Base-by-base conservation (phyloP, 2,797 vertebrate species). In the Eremophila alpestris region DNA sequence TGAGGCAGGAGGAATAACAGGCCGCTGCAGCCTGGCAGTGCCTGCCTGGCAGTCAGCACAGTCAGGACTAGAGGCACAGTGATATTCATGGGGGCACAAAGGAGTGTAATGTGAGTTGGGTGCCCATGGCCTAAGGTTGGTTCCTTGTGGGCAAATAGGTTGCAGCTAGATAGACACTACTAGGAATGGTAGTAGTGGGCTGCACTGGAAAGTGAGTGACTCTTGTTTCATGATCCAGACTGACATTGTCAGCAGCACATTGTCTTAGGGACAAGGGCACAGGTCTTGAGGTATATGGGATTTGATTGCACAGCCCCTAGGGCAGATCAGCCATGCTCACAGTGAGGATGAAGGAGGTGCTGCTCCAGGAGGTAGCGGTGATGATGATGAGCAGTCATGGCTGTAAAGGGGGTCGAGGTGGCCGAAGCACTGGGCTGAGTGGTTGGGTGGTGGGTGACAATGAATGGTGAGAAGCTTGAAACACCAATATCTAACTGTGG, bases 191-290 rank as follows among this genome's bases (percentile, higher is more conserved):
- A 75, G 23, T 21, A 45, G 10, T 76, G 62, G n/a, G 22, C 24
- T 86, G 36, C 21, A 20, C 18, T 46, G 65, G 32, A 9, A 83
- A n/a, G 43, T 68, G 32, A 45, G 20, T 13, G 34, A 43, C n/a
- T 69, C 24, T 54, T 0, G 0, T 77, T 68, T 83, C 4, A 0
- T 43, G 43, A 41, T 83, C 45, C 36, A 67, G 19, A 29, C 38
- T 74, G 69, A 21, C 62, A 20, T 56, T 87, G 29, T 24, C 36
- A 83, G 78, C 52, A 87, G 34, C 41, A 30, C 3, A 0, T 51
- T 68, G 41, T 76, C 64, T 51, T 38, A 56, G 34, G 29, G 18
- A 70, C n/a, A 55, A 74, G 16, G 24, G 26, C 56, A 40, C 36
- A 27, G 18, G 6, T 74, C 52, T 56, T 32, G 43, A 76, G 12